Evolutionary conservation across 37 sponge, comb jelly and placozoan species (phyloP), one percentile per base, ranked within the genome.

Genomic region (Petrosia ficiformis): DNA sequence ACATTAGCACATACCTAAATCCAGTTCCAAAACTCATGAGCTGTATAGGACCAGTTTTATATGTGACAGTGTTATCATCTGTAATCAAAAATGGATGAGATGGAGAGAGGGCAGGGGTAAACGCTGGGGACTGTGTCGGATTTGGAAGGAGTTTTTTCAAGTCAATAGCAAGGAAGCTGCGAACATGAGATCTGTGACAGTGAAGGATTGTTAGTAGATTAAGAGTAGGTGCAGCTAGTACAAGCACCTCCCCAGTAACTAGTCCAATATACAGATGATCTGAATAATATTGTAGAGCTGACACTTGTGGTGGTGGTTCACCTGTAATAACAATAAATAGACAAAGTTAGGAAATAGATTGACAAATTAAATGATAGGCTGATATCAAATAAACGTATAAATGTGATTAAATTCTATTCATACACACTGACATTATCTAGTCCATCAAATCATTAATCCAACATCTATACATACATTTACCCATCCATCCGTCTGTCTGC

Each of bases 251-350:
- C 5, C 89, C 89, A 6, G 37, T 65, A 10, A 72, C 72, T 30
- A 88, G 66, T 30, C 89, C 89, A 2, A 88, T 60, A 30, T 41
- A 73, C 38, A 88, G 43, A 71, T 75, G 43, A 26, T 44, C 56
- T 1, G 42, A 39, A 70, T 43, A 57, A 61, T 38, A 73, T 37
- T 78, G 75, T 16, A 88, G 71, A 3, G 82, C 48, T n/a, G 25
- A n/a, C 54, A 48, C 54, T 48, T 8, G 14, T 48, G 54, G 54
- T 14, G 14, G 8, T 19, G 54, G 14, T 19, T 48, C 54, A 8
- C 14, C 54, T 48, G 14, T 48, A 19, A 14, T 8, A 48, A 48
- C 8, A 14, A 48, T 8, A 48, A 48, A 14, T 19, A 48, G 14
- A 48, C 54, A 48, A 19, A 48, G 14, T 19, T 48, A 48, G 54